A percentile compares a stretch with the other conserved stretches of the same genome.
Evolutionary conservation across 1,140 invertebrate genomes (phyloP).

Genomic region (Cotesia chilonis): DNA sequence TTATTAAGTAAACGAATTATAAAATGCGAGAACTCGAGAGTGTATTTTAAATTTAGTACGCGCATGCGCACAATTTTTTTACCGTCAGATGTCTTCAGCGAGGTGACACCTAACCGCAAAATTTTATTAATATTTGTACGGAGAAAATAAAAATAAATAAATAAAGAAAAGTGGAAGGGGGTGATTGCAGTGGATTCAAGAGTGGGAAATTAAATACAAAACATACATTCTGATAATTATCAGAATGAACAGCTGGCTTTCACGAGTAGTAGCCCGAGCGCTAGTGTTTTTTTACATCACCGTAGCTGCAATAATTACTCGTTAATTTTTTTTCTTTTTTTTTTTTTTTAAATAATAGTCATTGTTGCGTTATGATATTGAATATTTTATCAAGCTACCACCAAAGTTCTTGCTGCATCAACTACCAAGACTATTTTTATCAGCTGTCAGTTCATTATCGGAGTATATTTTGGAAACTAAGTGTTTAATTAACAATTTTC

Average conservation of each 20-base stretch:
- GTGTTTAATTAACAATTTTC: background rate
- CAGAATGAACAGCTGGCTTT: slow-evolving; percentile 9
- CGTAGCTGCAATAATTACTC: too few species aligned
- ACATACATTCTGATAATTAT: slow-evolving; percentile 1
- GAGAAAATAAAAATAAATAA: background rate
- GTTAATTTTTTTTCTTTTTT: too few species aligned
- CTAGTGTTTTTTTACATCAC: background rate
- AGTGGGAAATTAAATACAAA: background rate
- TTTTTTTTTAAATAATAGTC: background rate
- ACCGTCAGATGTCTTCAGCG: too few species aligned
- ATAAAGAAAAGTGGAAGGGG: background rate
- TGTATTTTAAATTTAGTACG: too few species aligned
- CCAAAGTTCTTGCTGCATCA: background rate
- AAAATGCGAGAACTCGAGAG: too few species aligned
- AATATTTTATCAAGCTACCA: slow-evolving; percentile 8
- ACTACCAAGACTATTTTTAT: slow-evolving; percentile 5
- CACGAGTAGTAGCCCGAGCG: slow-evolving; percentile 4
- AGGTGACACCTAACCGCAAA: background rate
- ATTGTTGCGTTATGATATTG: slow-evolving; percentile 31
- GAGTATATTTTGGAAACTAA: slow-evolving; percentile 37
- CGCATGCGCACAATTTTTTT: too few species aligned
- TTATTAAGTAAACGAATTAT: too few species aligned
- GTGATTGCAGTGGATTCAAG: background rate
- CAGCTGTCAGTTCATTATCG: slow-evolving; percentile 26
- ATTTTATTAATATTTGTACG: background rate